A percentile compares a stretch with the other conserved stretches of the same genome.
Evolutionary conservation across 2,888 invertebrate species (phyloP).

Genomic region (Hyposoter didymator): DNA sequence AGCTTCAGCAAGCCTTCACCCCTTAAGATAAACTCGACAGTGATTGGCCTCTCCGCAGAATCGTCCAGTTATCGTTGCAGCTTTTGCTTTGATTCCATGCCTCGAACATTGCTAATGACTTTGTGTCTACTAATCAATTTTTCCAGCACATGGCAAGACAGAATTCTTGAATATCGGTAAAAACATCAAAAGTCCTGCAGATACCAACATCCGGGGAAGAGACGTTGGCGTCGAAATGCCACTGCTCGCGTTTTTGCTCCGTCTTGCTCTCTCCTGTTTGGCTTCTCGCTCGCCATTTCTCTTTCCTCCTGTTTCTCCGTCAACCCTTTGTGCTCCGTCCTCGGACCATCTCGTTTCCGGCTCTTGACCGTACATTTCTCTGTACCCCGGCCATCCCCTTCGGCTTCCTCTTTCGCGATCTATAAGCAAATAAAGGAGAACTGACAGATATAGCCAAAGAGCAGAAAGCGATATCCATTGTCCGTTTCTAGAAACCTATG

Average conservation of each 20-base stretch:
- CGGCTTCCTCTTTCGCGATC: slow-evolving; percentile 69
- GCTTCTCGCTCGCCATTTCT: slow-evolving; percentile 44
- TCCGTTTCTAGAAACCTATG: slow-evolving; percentile 51
- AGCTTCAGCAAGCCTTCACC: slow-evolving; percentile 73
- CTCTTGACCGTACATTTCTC: slow-evolving; percentile 41
- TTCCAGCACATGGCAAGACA: neutral
- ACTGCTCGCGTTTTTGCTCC: slow-evolving; percentile 43
- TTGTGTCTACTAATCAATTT: slow-evolving; percentile 11
- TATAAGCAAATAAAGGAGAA: slow-evolving; percentile 53
- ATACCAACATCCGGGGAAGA: slow-evolving; percentile 48
- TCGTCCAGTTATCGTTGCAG: slow-evolving; percentile 28
- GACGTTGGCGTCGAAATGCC: slow-evolving; percentile 1
- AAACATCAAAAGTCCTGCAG: slow-evolving; percentile 73
- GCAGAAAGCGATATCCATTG: slow-evolving; percentile 57
- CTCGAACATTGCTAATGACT: slow-evolving; percentile 31
- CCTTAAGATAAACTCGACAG: slow-evolving; percentile 42
- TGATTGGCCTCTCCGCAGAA: slow-evolving; percentile 48
- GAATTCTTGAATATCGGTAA: slow-evolving; percentile 56
- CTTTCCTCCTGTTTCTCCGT: slow-evolving; percentile 63
- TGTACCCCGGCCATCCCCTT: slow-evolving; percentile 44
- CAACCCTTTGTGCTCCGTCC: slow-evolving; percentile 66
- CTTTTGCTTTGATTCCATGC: neutral
- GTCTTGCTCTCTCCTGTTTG: slow-evolving; percentile 45
- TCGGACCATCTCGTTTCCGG: slow-evolving; percentile 59
- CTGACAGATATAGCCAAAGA: slow-evolving; percentile 69